A percentile compares a stretch with the other conserved stretches of the same genome.
Evolutionary conservation across 2,888 invertebrate genomes (phyloP).

Genomic region (Acleris sparsana): DNA sequence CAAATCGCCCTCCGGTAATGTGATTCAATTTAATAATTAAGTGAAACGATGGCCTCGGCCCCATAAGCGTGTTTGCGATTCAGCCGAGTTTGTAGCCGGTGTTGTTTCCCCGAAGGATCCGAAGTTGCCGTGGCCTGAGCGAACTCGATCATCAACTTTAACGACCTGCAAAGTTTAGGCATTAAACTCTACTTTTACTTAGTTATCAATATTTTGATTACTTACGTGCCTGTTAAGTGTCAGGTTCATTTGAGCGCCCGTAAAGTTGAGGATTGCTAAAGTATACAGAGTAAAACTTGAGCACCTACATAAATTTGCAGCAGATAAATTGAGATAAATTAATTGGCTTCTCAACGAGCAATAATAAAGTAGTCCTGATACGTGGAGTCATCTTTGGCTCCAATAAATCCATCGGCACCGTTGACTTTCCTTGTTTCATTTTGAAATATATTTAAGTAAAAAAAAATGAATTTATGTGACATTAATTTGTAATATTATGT

Average conservation of each 20-base stretch:
- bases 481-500: too few relatives aligned
- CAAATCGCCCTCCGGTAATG: constrained; percentile 55
- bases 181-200: constrained; percentile 58
- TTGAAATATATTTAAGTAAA: too few relatives aligned
- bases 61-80: constrained; percentile 44
- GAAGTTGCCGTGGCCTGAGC: constrained; percentile 56
- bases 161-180: constrained; percentile 61
- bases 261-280: constrained; percentile 9
- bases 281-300: constrained; percentile 5
- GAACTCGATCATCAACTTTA: constrained; percentile 68
- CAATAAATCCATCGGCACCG: too few relatives aligned
- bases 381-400: too few relatives aligned
- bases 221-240: constrained; percentile 43
- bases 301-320: constrained; percentile 5
- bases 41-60: constrained; percentile 41
- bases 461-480: too few relatives aligned
- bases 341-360: constrained; percentile 11
- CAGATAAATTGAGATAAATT: constrained; percentile 24
- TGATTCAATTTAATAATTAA: constrained; percentile 59
- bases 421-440: background rate
- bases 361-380: constrained; percentile 3
- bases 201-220: constrained; percentile 52
- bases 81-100: constrained; percentile 52
- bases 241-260: constrained; percentile 39
- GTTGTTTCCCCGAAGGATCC: constrained; percentile 65